Evolutionary conservation across 2,113 vertebrate species (phyloP).

Genomic region (Butorides virescens): DNA sequence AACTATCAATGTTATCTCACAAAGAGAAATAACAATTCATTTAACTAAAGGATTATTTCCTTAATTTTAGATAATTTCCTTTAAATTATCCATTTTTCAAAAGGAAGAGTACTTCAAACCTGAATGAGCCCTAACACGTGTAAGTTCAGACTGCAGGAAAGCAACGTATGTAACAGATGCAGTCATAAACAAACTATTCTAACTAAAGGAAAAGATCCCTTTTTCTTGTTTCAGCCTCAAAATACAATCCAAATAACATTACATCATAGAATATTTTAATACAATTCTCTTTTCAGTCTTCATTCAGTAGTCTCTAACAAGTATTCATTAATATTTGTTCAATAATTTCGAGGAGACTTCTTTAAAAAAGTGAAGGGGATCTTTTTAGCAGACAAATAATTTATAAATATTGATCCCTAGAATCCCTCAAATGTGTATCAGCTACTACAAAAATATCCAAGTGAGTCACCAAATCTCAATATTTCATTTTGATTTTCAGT

Average conservation of each 20-base stretch:
- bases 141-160: neutral
- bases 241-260: neutral
- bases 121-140: neutral
- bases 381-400: neutral
- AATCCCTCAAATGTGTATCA: neutral
- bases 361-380: neutral
- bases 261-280: neutral
- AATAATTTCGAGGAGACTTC: neutral
- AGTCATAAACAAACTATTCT: neutral
- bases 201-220: neutral
- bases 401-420: neutral
- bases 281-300: neutral
- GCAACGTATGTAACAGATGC: neutral
- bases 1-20: neutral
- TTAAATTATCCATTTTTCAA: neutral
- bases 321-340: neutral
- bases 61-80: neutral
- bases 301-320: neutral
- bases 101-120: neutral
- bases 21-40: neutral
- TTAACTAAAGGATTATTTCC: neutral
- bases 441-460: neutral
- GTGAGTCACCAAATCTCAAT: neutral
- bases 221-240: neutral
- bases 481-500: neutral